Percentiles rank a stretch among this genome's conserved stretches.
Conservation (phyloP, 2,888 invertebrate genomes). For the Ophion ellenae region DNA sequence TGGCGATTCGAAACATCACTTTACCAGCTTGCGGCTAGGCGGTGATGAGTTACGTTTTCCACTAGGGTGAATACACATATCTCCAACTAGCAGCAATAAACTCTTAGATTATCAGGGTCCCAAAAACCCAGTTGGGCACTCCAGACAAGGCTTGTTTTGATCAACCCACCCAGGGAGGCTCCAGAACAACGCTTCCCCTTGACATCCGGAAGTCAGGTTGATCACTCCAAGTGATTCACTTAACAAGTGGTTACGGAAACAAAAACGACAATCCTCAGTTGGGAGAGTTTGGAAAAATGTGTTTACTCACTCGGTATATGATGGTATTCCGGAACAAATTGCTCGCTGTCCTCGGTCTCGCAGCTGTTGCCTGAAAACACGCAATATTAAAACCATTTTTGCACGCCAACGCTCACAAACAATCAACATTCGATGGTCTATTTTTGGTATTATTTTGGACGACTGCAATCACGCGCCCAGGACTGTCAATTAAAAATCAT, state of each 20-base stretch:
- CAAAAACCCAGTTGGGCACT: too few species aligned
- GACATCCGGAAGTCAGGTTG: too few species aligned
- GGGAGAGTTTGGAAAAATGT: not conserved
- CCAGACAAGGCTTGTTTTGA: too few species aligned
- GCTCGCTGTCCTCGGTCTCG: conserved; percentile 85
- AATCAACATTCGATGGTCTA: not conserved
- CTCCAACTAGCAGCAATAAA: too few species aligned
- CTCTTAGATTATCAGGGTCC: too few species aligned
- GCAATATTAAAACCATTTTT: conserved; percentile 20
- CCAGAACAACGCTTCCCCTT: too few species aligned
- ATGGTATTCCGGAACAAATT: conserved; percentile 84
- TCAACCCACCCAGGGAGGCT: too few species aligned
- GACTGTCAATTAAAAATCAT: conserved; percentile 26
- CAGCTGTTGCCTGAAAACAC: conserved; percentile 84
- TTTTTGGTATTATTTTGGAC: not conserved
- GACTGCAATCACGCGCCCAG: not conserved
- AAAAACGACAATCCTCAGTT: not conserved
- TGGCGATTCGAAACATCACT: too few species aligned
- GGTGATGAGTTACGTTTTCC: too few species aligned
- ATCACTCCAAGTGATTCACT: too few species aligned
- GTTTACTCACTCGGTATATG: conserved; percentile 75
- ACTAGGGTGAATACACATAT: not conserved
- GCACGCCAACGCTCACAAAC: not conserved
- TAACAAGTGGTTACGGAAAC: not conserved
- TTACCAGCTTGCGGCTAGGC: too few species aligned